Conservation (phyloP, 2,888 invertebrate genomes). For the Pyralis farinalis region DNA sequence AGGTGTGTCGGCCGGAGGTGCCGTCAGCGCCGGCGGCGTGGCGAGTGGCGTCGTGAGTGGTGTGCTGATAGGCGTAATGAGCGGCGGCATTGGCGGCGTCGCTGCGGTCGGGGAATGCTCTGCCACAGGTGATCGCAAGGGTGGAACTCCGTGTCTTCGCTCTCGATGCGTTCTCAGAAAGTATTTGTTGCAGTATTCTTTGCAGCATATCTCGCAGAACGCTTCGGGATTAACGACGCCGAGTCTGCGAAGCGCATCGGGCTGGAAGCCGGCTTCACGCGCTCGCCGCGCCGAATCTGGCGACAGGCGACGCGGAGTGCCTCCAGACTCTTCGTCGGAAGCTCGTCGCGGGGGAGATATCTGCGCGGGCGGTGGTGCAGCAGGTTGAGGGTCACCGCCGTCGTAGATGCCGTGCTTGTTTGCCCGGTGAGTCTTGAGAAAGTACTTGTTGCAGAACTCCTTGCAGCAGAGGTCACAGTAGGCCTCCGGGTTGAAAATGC, state of each 20-base stretch:
- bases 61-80: conserved; percentile 24
- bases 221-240: conserved; percentile 93
- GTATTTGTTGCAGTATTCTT: conserved; percentile 96
- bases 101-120: conserved; percentile 74
- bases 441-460: conserved; percentile 99
- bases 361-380: conserved; percentile 56
- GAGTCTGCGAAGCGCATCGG: conserved; percentile 87
- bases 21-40: conserved; percentile 83
- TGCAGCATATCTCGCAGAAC: conserved; percentile 96
- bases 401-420: conserved; percentile 98
- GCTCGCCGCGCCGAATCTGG: conserved; percentile 83
- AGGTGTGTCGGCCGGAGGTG: conserved; percentile 86
- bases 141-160: conserved; percentile 92
- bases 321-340: conserved; percentile 70
- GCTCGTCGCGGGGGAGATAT: conserved; percentile 72
- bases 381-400: conserved; percentile 60
- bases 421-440: conserved; percentile 98
- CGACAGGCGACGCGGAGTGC: conserved; percentile 80
- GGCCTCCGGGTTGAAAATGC: conserved; percentile 98
- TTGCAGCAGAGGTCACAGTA: conserved; percentile 99
- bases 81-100: conserved; percentile 44
- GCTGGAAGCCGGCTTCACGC: conserved; percentile 86
- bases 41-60: conserved; percentile 84
- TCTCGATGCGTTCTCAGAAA: conserved; percentile 95
- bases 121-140: conserved; percentile 50